Percentiles rank a stretch among this genome's conserved stretches.
These are phyloP conservation scores for Ips typographus DNA, from an alignment of 1,140 invertebrate genomes.

Conservation along the genomic window DNA sequence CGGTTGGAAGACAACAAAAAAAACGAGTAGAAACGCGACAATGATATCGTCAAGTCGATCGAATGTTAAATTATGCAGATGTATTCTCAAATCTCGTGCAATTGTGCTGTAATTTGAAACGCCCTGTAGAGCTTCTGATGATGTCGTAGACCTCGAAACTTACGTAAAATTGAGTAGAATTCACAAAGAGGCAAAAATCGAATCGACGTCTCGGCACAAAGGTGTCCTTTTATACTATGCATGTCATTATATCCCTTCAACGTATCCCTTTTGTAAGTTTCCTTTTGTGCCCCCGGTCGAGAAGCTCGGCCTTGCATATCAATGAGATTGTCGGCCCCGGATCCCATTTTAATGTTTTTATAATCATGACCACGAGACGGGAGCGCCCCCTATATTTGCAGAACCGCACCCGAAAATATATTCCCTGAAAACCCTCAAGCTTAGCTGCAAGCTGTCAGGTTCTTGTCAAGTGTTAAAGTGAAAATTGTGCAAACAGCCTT, in stretches of 20 bases:
- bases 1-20: constrained; percentile 5
- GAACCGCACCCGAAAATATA: constrained; percentile 12
- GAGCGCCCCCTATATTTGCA: constrained; percentile 15
- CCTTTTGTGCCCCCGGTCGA: constrained; percentile 41
- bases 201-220: constrained; percentile 41
- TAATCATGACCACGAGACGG: constrained; percentile 41
- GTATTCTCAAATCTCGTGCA: constrained; percentile 50
- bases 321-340: constrained; percentile 41
- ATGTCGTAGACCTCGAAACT: not conserved
- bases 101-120: constrained; percentile 51
- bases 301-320: constrained; percentile 43
- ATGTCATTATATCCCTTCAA: constrained; percentile 43
- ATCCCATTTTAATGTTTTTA: constrained; percentile 45
- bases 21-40: constrained; percentile 44
- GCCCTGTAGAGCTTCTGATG: not conserved
- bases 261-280: constrained; percentile 44
- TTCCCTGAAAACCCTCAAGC: too few relatives aligned
- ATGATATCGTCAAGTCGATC: constrained; percentile 47
- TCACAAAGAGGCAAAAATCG: constrained; percentile 40
- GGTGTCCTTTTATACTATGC: constrained; percentile 43
- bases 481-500: not conserved
- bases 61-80: constrained; percentile 49
- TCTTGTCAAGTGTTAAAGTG: too few relatives aligned
- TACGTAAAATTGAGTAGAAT: constrained; percentile 19
- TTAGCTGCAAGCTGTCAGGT: too few relatives aligned